Base-by-base conservation (phyloP, 2,113 vertebrate species). In the Pachyramphus minor region DNA sequence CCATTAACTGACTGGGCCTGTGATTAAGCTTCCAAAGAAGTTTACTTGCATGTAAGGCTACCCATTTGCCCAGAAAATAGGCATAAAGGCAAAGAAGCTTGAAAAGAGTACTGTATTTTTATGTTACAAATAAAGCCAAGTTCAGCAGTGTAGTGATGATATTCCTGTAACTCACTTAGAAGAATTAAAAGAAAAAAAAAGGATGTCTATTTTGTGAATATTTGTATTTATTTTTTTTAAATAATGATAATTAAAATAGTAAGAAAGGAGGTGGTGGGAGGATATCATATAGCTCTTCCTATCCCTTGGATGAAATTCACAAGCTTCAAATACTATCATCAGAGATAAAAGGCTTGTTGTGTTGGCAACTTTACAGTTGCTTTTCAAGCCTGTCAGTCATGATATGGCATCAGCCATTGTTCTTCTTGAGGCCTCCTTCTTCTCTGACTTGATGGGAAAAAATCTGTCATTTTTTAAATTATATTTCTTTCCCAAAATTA, bases 311-410 rank as follows among this genome's bases (percentile, higher is more conserved):
- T 97, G 89, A 96, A 96, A 95, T 95, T 90, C 92, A 96, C 59
- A 97, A 74, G 49, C 82, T 95, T 95, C 91, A 84, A 95, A 85
- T 95, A 89, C 68, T 92, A 94, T 73, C 62, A 88, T 89, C 87
- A 91, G 90, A 95, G 89, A 96, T 96, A 88, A 97, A 97, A 97
- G 77, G 53, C 73, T 94, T 82, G 87, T 96, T 95, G 73, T 83
- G 69, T 77, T 95, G 94, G 94, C 95, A 96, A 91, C 62, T 95
- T 86, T 92, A 92, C 63, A 94, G 95, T 93, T 22, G 7, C 69
- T 91, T 95, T 94, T 77, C 82, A 94, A 78, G 71, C 86, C 86
- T 96, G 96, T 96, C 93, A 96, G 72, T 97, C 95, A 94, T 73
- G 86, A 88, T 85, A 79, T 74, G 87, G 89, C 90, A 93, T 85